These are phyloP conservation scores for Amblyteles armatorius DNA, from an alignment of 2,888 invertebrate genomes.

Conservation along the genomic window DNA sequence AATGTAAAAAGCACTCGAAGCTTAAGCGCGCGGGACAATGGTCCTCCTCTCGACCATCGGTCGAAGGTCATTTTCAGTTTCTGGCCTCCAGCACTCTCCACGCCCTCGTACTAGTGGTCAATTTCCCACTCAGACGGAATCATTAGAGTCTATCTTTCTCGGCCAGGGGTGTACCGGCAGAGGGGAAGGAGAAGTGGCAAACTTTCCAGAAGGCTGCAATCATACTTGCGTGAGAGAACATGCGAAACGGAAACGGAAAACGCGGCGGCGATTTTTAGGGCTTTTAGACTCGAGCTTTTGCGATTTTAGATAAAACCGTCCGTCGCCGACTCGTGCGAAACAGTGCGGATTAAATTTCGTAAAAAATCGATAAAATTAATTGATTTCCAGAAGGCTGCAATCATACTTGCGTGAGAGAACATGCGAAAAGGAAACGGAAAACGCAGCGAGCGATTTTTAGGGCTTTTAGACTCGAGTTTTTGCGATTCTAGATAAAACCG, in stretches of 20 bases:
- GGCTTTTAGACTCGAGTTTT: too few relatives aligned
- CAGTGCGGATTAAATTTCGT: too few relatives aligned
- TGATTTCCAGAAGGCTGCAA: too few relatives aligned
- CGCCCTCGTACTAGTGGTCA: conserved; percentile 78
- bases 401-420: too few relatives aligned
- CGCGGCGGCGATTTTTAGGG: too few relatives aligned
- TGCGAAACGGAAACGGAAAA: conserved; percentile 5
- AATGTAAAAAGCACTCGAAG: conserved; percentile 56
- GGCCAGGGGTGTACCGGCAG: conserved; percentile 13
- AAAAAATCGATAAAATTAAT: too few relatives aligned
- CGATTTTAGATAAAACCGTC: too few relatives aligned
- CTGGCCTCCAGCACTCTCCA: conserved; percentile 54
- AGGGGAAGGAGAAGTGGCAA: conserved; percentile 3
- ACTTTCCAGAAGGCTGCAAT: background rate
- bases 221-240: background rate
- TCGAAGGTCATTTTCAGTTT: conserved; percentile 78
- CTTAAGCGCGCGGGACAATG: conserved; percentile 63
- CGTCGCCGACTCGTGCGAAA: too few relatives aligned
- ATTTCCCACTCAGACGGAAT: conserved; percentile 84
- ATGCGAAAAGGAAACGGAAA: too few relatives aligned
- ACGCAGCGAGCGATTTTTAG: too few relatives aligned
- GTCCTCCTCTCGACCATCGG: conserved; percentile 72
- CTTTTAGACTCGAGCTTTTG: too few relatives aligned
- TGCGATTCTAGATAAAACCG: too few relatives aligned
- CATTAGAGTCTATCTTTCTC: conserved; percentile 78